Base-by-base conservation (phyloP, 2,888 invertebrate genomes). In the Drosophila histrio region DNA sequence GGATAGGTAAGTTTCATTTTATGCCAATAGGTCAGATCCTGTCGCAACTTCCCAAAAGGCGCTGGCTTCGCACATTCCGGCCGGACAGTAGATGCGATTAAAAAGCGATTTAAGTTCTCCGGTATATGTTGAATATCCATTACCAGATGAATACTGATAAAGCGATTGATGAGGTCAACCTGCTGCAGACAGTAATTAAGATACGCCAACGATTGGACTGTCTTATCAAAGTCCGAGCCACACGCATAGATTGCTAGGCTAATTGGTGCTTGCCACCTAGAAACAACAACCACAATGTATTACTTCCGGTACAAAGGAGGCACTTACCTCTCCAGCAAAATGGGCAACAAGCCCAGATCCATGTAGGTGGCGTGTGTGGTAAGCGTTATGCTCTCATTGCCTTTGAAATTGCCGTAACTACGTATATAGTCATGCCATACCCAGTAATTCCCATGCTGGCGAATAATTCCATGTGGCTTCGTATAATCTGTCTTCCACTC, bases 1-100 rank as follows among this genome's bases (percentile, higher is more conserved):
- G 97, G 97, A 89, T 97, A 97, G n/a, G 95, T 90, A 4, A 97
- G 92, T 78, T 94, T 95, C 0, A 19, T 11, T 4, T 21, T 32
- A 43, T 61, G 13, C 77, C 70, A 71, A 88, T 95, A 70, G 2
- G 64, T 67, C 0, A 7, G 6, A 0, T 21, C 21, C 11, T 67
- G 65, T 1, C 13, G 47, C 6, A n/a, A n/a, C 2, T 36, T 22
- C 1, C 28, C 17, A 47, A 34, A 74, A 0, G 34, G n/a, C 2
- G 63, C 17, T 0, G 36, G 6, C 2, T 3, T 4, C 0, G 0
- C 1, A 32, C 74, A 69, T 1, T n/a, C 13, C 2, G 32, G 56
- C 5, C 34, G 4, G 9, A 8, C 9, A 8, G 7, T 17, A 2
- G 17, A 4, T 1, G 30, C 28, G 7, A 56, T 49, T 4, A 32